Evolutionary conservation across 2,888 invertebrate species (phyloP).

Genomic region (Luperina testacea): DNA sequence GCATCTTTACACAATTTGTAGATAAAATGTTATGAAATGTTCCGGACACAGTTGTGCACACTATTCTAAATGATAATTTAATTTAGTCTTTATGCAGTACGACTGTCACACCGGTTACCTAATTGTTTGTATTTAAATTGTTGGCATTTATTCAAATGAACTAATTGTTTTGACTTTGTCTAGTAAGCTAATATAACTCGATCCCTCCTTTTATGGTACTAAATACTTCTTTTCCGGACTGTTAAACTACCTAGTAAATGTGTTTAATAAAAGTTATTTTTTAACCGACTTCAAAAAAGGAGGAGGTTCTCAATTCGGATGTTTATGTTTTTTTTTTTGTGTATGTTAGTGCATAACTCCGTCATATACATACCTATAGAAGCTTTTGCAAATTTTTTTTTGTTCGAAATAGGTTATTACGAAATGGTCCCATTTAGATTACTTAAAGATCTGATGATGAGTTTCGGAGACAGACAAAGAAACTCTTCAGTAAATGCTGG

Average conservation of each 20-base stretch:
- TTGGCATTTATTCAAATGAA: constrained; percentile 20
- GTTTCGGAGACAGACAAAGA: no score
- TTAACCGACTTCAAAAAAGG: no score
- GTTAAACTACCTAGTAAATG: no score
- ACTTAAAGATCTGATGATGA: no score
- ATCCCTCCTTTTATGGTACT: neutral
- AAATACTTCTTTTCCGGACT: neutral
- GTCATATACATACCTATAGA: no score
- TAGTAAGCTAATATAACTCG: neutral
- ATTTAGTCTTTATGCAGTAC: constrained; percentile 33
- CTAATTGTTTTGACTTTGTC: constrained; percentile 7
- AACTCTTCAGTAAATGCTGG: no score
- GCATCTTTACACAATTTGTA: neutral
- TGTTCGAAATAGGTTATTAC: no score
- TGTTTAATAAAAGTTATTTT: neutral
- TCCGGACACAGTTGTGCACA: neutral
- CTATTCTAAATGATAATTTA: constrained; percentile 48
- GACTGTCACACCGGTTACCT: constrained; percentile 3
- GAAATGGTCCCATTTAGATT: no score
- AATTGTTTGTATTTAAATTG: constrained; percentile 23
- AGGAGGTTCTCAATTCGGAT: no score
- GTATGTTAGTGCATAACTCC: no score
- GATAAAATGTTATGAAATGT: constrained; percentile 21
- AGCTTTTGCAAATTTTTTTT: no score
- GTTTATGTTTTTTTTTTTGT: no score